Base-by-base conservation (phyloP, 2,113 vertebrate genomes). In the Copsychus sechellarum region DNA sequence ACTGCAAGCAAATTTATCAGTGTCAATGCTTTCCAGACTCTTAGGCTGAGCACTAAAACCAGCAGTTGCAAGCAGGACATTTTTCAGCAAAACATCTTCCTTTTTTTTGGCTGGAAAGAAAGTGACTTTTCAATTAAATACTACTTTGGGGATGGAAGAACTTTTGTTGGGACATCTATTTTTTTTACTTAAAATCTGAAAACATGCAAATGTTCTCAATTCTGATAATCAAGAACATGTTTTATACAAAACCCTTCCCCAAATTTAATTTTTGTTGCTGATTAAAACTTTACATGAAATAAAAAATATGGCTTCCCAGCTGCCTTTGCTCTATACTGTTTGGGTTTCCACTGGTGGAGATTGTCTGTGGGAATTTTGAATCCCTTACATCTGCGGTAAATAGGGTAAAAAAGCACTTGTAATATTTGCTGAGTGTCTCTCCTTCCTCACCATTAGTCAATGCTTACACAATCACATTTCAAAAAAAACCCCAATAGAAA, bases 1-100 rank as follows among this genome's bases (percentile, higher is more conserved):
- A 54, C 87, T 90, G 67, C 74, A 93, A 83, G 36, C 56, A 91
- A 77, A 97, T 94, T 91, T 90, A 42, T 92, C 94, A 96, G 84
- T 93, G 89, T 82, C 91, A 90, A 3, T 95, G 90, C 42, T 69
- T 95, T 76, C 87, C 81, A 91, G 87, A 38, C 62, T 90, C 54
- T n/a, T 54, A 40, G 34, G 45, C 62, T 70, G 78, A 86, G 66
- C 67, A 51, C 50, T 90, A 58, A 86, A 94, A 82, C 58, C 28
- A 57, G 25, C 38, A 45, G 62, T 72, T 88, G 78, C 74, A 87
- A 91, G 50, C 40, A 57, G 60, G 66, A 85, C 16, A 9, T 73
- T 88, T 92, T 88, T 70, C 58, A 80, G 66, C 23, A 51, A 79
- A 89, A 47, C 6, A 12, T 84, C 17, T 51, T 40, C 3, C 8